Conservation (phyloP, 2,888 invertebrate genomes). For the Temnothorax rugatulus region DNA sequence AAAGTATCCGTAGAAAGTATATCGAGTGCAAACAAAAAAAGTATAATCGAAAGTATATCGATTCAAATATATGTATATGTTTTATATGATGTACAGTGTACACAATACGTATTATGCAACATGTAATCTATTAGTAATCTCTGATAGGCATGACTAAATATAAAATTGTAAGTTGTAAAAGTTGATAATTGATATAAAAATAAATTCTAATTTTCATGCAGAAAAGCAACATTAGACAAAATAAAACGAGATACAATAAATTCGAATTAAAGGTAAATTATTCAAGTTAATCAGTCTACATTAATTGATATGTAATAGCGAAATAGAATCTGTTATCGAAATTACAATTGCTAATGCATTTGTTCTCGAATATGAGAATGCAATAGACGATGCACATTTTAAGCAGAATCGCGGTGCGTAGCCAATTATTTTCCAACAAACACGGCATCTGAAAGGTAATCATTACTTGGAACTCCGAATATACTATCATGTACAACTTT, state of each 20-base stretch:
- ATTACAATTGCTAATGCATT: background rate
- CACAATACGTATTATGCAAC: background rate
- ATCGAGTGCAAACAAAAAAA: background rate
- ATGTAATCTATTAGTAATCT: background rate
- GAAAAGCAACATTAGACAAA: background rate
- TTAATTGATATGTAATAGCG: slow-evolving; percentile 10
- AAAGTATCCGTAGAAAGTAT: background rate
- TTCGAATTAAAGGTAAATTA: background rate
- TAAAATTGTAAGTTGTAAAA: background rate
- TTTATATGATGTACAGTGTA: background rate
- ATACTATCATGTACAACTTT: background rate
- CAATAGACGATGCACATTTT: background rate
- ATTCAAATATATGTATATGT: background rate
- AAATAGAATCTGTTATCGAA: background rate
- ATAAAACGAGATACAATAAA: background rate
- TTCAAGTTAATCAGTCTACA: background rate
- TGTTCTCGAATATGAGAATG: background rate
- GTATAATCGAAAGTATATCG: too few relatives aligned
- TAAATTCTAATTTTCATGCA: background rate
- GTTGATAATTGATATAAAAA: background rate
- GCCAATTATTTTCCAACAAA: slow-evolving; percentile 10
- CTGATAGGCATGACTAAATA: background rate
- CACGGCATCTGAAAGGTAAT: background rate
- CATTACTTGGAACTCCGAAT: background rate
- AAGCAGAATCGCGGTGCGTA: background rate